phyloP scores from a whole-genome alignment of 2,797 vertebrate genomes.

The Chaetophractus vellerosus region DNA sequence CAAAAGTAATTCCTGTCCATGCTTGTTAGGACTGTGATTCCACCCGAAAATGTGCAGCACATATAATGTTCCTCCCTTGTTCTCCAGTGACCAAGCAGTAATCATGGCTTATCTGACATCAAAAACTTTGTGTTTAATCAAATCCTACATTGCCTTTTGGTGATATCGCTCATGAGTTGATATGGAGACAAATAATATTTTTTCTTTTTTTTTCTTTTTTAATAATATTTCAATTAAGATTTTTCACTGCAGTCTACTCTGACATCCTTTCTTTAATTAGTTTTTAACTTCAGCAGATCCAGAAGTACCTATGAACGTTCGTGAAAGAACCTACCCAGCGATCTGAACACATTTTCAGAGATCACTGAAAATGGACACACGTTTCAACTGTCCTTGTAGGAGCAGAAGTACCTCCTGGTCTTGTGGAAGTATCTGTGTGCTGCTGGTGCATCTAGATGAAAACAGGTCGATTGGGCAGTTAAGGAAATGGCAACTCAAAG shows the following conservation, averaged over 20 bases:
- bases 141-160: background rate
- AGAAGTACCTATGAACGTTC: background rate
- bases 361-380: constrained; percentile 31
- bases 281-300: background rate
- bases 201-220: background rate
- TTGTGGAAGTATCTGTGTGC: background rate
- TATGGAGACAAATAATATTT: background rate
- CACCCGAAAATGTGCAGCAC: background rate
- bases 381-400: background rate
- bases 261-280: background rate
- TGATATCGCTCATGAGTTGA: background rate
- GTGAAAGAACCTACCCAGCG: background rate
- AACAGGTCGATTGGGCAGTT: background rate
- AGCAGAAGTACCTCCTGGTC: background rate
- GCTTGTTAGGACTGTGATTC: background rate
- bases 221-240: background rate
- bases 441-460: background rate
- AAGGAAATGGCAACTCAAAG: background rate
- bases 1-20: background rate
- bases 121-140: background rate
- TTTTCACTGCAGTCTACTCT: background rate
- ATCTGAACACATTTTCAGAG: background rate
- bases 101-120: background rate
- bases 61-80: background rate
- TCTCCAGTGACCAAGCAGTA: background rate